A percentile compares a stretch with the other conserved stretches of the same genome.
phyloP scores from a whole-genome alignment of 2,797 vertebrate species.

The Decapterus maruadsi region DNA sequence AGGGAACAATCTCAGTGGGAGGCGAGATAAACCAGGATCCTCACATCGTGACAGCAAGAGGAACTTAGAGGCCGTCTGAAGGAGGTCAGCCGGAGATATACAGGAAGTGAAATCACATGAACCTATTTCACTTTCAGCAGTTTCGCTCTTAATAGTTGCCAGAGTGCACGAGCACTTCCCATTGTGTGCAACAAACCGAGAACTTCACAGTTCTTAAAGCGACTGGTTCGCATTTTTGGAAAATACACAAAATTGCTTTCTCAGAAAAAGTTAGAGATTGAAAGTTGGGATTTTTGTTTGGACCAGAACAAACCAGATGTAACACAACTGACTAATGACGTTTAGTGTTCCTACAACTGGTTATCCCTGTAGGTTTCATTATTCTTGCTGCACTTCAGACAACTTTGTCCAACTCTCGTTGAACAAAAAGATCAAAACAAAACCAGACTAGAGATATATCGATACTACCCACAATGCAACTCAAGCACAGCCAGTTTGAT shows the following conservation, averaged over 20 bases:
- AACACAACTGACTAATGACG: background rate
- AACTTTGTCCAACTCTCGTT: background rate
- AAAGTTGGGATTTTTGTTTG: no score
- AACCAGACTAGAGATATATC: background rate
- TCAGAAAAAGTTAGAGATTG: background rate
- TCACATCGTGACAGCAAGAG: slow-evolving; percentile 34
- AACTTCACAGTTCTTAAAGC: background rate
- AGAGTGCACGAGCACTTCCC: background rate
- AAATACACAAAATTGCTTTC: background rate
- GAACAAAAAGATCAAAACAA: background rate
- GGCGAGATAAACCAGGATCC: background rate
- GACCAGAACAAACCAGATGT: background rate
- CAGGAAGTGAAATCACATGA: slow-evolving; percentile 65
- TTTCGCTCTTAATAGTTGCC: background rate
- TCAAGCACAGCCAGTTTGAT: background rate
- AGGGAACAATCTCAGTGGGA: background rate
- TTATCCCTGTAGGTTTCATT: no score
- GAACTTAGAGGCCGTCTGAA: slow-evolving; percentile 22
- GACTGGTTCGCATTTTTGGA: background rate
- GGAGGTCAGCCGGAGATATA: background rate
- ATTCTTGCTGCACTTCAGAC: background rate
- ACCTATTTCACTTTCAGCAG: slow-evolving; percentile 19
- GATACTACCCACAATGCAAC: no score
- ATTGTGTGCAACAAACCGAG: background rate
- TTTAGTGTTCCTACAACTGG: background rate